These are phyloP conservation scores for Apoda limacodes DNA, from an alignment of 2,888 invertebrate genomes.

Conservation along the genomic window DNA sequence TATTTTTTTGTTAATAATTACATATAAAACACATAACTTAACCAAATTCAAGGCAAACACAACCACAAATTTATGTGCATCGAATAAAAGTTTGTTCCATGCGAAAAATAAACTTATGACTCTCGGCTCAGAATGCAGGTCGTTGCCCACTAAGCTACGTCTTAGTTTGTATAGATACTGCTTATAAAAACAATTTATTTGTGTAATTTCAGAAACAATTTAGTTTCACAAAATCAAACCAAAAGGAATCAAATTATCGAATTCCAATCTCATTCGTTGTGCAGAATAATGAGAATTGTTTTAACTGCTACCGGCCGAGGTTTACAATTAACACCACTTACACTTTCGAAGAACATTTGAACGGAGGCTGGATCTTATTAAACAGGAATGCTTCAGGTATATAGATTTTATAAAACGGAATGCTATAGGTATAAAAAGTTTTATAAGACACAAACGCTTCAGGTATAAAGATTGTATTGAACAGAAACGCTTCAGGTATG, in stretches of 20 bases:
- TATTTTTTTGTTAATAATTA: too few species aligned
- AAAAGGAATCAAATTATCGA: slow-evolving; percentile 37
- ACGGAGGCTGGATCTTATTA: slow-evolving; percentile 55
- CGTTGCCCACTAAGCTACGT: too few species aligned
- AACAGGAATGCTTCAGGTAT: slow-evolving; percentile 56
- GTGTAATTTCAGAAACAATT: slow-evolving; percentile 42
- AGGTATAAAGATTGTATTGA: background rate
- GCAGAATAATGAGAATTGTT: slow-evolving; percentile 46
- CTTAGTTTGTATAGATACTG: too few species aligned
- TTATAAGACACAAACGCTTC: background rate
- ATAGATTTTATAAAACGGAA: too few species aligned
- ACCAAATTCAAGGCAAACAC: too few species aligned
- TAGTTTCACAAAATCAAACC: slow-evolving; percentile 33
- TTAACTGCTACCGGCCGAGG: slow-evolving; percentile 48
- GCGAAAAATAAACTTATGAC: too few species aligned
- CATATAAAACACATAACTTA: too few species aligned
- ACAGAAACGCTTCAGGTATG: background rate
- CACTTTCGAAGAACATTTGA: slow-evolving; percentile 49
- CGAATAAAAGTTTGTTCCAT: too few species aligned
- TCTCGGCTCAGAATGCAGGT: too few species aligned
- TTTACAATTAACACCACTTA: slow-evolving; percentile 47
- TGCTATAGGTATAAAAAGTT: too few species aligned
- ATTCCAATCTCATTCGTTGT: slow-evolving; percentile 54
- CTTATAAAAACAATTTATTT: slow-evolving; percentile 2
- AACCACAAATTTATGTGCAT: too few species aligned